Conservation (phyloP, 2,113 vertebrate species). For the Gnathonemus echidnorhynchus region DNA sequence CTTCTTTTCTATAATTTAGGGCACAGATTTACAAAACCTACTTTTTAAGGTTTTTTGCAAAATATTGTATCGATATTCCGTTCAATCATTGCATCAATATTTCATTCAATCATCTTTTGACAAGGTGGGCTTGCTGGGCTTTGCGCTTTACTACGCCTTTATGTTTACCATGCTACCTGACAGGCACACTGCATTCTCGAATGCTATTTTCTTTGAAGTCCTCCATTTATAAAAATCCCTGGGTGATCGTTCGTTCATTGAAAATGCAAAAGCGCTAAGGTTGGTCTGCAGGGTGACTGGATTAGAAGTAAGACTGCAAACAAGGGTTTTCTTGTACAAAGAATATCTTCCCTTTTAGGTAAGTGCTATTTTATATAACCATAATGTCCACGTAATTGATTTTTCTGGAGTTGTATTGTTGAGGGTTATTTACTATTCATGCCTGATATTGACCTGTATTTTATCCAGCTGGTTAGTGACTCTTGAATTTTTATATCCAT, state of each 20-base stretch:
- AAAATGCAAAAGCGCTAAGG: neutral
- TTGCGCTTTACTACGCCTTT: neutral
- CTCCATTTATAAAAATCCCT: neutral
- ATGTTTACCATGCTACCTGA: neutral
- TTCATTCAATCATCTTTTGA: neutral
- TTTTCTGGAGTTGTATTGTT: neutral
- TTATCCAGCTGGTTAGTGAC: neutral
- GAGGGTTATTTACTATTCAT: neutral
- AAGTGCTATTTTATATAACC: neutral
- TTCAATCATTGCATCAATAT: neutral
- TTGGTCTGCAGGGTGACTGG: conserved; percentile 2
- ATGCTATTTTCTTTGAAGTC: neutral
- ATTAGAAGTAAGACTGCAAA: neutral
- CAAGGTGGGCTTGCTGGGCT: neutral
- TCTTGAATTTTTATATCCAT: neutral
- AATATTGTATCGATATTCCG: neutral
- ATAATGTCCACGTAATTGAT: neutral
- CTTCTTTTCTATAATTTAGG: conserved; percentile 6
- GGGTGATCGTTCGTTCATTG: neutral
- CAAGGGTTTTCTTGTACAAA: neutral
- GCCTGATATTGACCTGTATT: neutral
- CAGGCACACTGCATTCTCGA: neutral
- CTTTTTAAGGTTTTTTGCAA: neutral
- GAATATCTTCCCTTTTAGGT: neutral
- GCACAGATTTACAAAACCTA: neutral